phyloP scores from a whole-genome alignment of 2,797 vertebrate species.

The Triplophysa yarkandensis region DNA sequence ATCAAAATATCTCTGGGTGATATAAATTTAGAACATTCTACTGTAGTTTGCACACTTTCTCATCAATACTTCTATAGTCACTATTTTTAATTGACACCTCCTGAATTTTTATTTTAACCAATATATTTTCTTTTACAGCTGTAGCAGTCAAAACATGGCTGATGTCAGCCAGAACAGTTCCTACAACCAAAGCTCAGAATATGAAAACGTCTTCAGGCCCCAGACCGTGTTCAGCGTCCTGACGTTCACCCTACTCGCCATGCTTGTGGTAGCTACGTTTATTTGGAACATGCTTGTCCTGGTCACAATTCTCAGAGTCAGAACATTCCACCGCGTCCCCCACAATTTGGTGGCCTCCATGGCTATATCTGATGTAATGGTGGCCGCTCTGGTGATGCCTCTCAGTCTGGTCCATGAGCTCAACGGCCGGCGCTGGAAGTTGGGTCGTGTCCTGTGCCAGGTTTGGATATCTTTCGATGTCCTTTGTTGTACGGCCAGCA shows the following conservation, averaged over 20 bases:
- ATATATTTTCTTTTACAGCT: conserved; percentile 24
- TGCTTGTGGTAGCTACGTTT: conserved; percentile 90
- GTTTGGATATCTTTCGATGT: conserved; percentile 95
- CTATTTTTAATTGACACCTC: background rate
- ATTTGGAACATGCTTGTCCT: conserved; percentile 94
- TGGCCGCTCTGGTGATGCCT: conserved; percentile 94
- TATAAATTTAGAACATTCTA: background rate
- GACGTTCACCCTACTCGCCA: conserved; percentile 84
- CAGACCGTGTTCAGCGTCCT: conserved; percentile 87
- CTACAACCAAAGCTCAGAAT: conserved; percentile 67
- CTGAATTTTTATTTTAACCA: background rate
- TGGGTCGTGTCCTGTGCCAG: conserved; percentile 89
- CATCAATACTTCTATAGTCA: background rate
- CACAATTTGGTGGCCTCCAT: conserved; percentile 97
- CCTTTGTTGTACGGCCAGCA: conserved; percentile 96
- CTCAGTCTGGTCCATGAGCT: conserved; percentile 91
- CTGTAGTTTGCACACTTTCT: too few species aligned
- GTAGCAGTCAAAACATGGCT: conserved; percentile 40
- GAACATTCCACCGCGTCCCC: conserved; percentile 92
- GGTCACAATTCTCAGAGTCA: conserved; percentile 90
- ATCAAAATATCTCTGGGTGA: background rate
- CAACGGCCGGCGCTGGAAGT: conserved; percentile 86
- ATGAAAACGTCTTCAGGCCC: conserved; percentile 64
- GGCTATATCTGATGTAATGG: conserved; percentile 94
- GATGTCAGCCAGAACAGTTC: conserved; percentile 43